phyloP scores from a whole-genome alignment of 2,888 invertebrate species.

The Aethes cnicana region DNA sequence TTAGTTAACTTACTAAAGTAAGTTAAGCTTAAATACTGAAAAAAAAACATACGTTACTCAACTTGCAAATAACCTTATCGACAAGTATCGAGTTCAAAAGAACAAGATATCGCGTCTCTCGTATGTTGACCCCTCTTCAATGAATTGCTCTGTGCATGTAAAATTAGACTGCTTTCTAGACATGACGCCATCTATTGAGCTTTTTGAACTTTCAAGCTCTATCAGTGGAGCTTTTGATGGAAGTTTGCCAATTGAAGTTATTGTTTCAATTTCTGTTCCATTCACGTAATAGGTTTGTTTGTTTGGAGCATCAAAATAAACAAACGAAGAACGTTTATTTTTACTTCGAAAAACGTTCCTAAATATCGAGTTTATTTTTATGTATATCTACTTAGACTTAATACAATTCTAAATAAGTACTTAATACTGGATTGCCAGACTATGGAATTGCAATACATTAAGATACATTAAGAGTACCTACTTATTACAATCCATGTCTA shows the following conservation, averaged over 20 bases:
- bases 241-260: constrained; percentile 25
- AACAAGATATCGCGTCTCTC: background rate
- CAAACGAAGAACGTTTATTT: no score
- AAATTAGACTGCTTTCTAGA: constrained; percentile 9
- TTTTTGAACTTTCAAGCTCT: constrained; percentile 21
- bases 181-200: constrained; percentile 19
- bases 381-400: no score
- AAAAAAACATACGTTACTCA: no score
- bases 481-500: no score
- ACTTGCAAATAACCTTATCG: background rate
- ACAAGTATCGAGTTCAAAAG: background rate
- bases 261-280: constrained; percentile 4
- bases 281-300: constrained; percentile 7
- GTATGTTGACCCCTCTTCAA: background rate
- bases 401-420: no score
- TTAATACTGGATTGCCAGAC: no score
- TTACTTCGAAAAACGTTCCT: no score
- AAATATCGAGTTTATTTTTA: no score
- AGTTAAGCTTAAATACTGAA: no score
- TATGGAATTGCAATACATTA: no score
- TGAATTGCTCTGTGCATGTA: constrained; percentile 1
- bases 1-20: no score
- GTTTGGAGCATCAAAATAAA: background rate
- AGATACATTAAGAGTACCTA: no score
- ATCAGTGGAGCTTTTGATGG: constrained; percentile 19